Evolutionary conservation across 2,113 vertebrate genomes (phyloP), one percentile per base, ranked within the genome.

Genomic region (Redunca redunca): DNA sequence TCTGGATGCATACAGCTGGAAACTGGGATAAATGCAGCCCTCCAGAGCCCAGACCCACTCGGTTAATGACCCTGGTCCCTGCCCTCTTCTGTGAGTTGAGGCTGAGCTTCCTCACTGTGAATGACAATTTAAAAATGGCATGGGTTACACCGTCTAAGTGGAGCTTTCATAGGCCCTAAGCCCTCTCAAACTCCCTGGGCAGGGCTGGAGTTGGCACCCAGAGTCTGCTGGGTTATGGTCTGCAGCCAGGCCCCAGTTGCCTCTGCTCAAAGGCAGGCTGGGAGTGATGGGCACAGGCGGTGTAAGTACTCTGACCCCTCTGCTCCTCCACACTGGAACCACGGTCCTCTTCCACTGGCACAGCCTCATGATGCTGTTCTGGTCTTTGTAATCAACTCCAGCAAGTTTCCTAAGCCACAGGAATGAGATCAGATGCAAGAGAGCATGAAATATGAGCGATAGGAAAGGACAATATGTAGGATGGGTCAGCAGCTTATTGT

Each of bases 121-220:
- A 82, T n/a, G 87, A 86, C 15, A 83, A 94, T 83, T 85, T 93
- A 58, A 95, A 91, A 78, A 90, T 57, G 67, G 46, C 91, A 84
- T 16, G 6, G 36, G 83, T 93, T 67, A 82, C 36, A 40, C 36
- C 58, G 4, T 84, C 7, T 43, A 77, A 55, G 86, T 40, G 48
- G 58, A 67, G 58, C 36, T 43, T 82, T 90, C 77, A 36, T 8
- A 64, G 25, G 5, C 30, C 57, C 33, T 33, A 90, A 84, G 55
- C 43, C 53, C 55, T 93, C 52, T 53, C 71, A 43, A n/a, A 83
- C 21, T 60, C 55, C 60, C 40, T 4, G 60, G 13, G 36, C 12
- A 60, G 88, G 80, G 62, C 33, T 94, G 23, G 60, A 48, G 43
- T 80, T 36, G 60, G 58, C 12, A 71, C 43, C 17, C 17, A 71